Evolutionary conservation across 2,888 invertebrate genomes (phyloP), one percentile per base, ranked within the genome.

Genomic region (Hydraecia micacea): DNA sequence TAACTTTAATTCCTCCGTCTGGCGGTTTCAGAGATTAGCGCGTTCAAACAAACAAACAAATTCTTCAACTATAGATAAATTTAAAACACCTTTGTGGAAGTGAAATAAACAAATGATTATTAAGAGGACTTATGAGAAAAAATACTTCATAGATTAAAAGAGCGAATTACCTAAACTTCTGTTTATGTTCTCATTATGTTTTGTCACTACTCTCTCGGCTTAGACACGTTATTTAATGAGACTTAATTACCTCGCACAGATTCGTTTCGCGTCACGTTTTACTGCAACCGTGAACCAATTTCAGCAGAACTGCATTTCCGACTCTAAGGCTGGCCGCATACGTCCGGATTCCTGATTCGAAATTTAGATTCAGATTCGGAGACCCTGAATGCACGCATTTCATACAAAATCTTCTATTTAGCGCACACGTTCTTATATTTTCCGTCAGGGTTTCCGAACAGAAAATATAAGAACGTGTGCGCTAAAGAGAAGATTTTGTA

Each of bases 201-300:
- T 46, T 18, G 25, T 42, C 18, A 55, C 32, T 18, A 9, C 11
- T 36, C 63, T 55, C 9, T 55, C 21, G 2, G 32, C 15, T 75
- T n/a, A 36, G 28, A 11, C 32, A 79, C 46, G 58, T 60, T 46
- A 21, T 6, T 6, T 62, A 79, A 69, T 49, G 42, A 60, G 46
- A 28, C 58, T 62, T 75, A 85, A 80, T 85, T 68, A 84, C 65
- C 39, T 65, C 46, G 36, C 60, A 63, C 21, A 46, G 18, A 85
- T 83, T 83, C 62, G 81, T 7, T 62, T 55, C 72, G 32, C 81
- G 32, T 81, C 66, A 67, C 62, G 32, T 77, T 52, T 63, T 62
- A 81, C 65, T 71, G 58, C 76, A 83, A 80, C 62, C 66, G 63
- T 75, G 83, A 84, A 80, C 52, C 39, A 73, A 52, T 81, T 77